Evolutionary conservation across 2,797 vertebrate genomes (phyloP), one percentile per base, ranked within the genome.

Genomic region (Picus viridis): DNA sequence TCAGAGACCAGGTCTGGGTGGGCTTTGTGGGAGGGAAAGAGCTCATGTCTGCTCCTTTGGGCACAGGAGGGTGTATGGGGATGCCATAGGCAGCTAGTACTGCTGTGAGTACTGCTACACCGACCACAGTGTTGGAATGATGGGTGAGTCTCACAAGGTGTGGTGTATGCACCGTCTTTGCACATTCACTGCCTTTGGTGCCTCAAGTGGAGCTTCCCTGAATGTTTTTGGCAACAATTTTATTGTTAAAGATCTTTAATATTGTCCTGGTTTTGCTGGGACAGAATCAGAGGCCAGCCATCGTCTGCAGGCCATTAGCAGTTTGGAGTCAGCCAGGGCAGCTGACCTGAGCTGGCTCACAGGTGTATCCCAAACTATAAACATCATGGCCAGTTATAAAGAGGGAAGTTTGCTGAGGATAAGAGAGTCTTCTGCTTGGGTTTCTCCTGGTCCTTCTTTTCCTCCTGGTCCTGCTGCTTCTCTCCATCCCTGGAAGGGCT

Each of bases 71-170:
- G 71, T 62, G 36, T 2, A 6, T 20, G 41, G 63, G 22, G 39
- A 8, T 51, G 30, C 6, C 0, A 0, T 16, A 36, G 69, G 22
- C 45, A 74, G 49, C 65, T 65, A 5, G 36, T 6, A 34, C 18
- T 2, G 3, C 47, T 43, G 16, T 54, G 32, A 14, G 39, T 27
- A 58, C 63, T 12, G 59, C 41, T 43, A 43, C 41, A 43, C 41
- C 15, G 41, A 43, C 41, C 41, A 16, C 16, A 29, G 49, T 20
- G 41, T 36, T 70, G 89, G 26, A 78, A 49, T 64, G 43, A 45
- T 4, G 27, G n/a, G 6, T 45, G 29, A 82, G 34, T 63, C 24
- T 6, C 41, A 49, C 47, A 12, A 49, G 27, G 23, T 5, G n/a
- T 64, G 58, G 36, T 39, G 10, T 84, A 83, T 67, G 26, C 7